Evolutionary conservation across 2,113 vertebrate genomes (phyloP).

Genomic region (Oreocharis arfaki): DNA sequence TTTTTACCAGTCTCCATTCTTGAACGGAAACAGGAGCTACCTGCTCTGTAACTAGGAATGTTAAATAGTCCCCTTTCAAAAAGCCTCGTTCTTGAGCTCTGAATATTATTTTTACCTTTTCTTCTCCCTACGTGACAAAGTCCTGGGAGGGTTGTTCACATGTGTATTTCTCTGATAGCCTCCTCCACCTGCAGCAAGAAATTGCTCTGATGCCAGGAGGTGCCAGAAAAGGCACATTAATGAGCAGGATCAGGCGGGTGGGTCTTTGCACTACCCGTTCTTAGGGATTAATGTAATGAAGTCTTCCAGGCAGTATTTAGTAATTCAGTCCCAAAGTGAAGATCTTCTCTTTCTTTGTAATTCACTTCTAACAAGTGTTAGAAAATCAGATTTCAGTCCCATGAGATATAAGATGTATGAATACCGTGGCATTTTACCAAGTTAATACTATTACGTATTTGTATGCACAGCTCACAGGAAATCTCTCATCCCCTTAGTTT

Average conservation of each 20-base stretch:
- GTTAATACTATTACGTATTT: constrained; percentile 44
- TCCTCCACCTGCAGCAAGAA: not conserved
- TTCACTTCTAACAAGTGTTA: constrained; percentile 67
- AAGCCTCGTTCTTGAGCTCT: not conserved
- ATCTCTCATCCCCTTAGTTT: constrained; percentile 2
- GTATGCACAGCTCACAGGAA: constrained; percentile 9
- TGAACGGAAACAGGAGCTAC: not conserved
- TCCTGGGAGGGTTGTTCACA: not conserved
- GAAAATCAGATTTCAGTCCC: constrained; percentile 67
- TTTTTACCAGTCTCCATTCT: not conserved
- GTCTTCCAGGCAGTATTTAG: not conserved
- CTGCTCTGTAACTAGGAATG: not conserved
- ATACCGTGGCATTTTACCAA: constrained; percentile 23
- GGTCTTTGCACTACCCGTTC: not conserved
- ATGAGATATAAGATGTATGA: constrained; percentile 31
- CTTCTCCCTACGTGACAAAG: not conserved
- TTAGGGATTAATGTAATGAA: constrained; percentile 3
- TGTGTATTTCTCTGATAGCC: not conserved
- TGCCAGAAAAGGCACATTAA: not conserved
- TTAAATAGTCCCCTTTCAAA: not conserved
- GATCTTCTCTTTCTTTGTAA: constrained; percentile 63
- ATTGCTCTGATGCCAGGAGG: not conserved
- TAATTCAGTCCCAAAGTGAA: constrained; percentile 50
- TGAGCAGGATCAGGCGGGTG: not conserved
- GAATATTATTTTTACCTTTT: not conserved